Evolutionary conservation across 2,113 vertebrate genomes (phyloP), one percentile per base, ranked within the genome.

Genomic region (Oncorhynchus keta): DNA sequence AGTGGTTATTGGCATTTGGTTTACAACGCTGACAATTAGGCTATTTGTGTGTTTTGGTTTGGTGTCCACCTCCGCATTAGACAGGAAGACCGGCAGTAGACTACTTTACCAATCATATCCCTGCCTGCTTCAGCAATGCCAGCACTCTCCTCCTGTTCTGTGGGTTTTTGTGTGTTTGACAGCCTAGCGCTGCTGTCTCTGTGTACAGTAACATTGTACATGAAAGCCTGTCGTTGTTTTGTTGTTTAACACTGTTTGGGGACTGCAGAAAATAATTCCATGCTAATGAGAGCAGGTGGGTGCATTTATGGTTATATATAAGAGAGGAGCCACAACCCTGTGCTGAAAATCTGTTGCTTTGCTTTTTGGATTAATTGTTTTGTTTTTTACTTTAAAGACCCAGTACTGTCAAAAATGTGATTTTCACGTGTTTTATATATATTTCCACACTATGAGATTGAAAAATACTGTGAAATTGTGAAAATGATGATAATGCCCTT

Each of bases 221-320:
- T 83, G 72, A 84, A 79, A 81, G 55, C 69, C 78, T 72, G 68
- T 73, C 26, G 69, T 77, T 73, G 70, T 39, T 73, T 72, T 69
- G 68, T 71, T 49, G 64, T 70, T 76, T 68, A 74, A 84, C 32
- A 66, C 68, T 64, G 24, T 79, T 68, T 73, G 77, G 78, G 14
- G 64, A 65, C 67, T 49, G 24, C 26, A 2, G 48, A 67, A 76
- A 68, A 77, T 67, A 32, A 57, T 76, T 62, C 78, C 55, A 80
- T 76, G 68, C 18, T 72, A 75, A 30, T 69, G 45, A 77, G 68
- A 69, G 61, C 68, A 70, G 24, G 16, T 57, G 55, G 59, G 30
- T 62, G 70, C 12, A 59, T 88, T 81, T 76, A 51, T 64, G 76
- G 74, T 68, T 51, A 64, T 45, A 45, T 71, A 45, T 72, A 73